Evolutionary conservation across 1,140 invertebrate genomes (phyloP), one percentile per base, ranked within the genome.

Genomic region (Trichonephila inaurata): DNA sequence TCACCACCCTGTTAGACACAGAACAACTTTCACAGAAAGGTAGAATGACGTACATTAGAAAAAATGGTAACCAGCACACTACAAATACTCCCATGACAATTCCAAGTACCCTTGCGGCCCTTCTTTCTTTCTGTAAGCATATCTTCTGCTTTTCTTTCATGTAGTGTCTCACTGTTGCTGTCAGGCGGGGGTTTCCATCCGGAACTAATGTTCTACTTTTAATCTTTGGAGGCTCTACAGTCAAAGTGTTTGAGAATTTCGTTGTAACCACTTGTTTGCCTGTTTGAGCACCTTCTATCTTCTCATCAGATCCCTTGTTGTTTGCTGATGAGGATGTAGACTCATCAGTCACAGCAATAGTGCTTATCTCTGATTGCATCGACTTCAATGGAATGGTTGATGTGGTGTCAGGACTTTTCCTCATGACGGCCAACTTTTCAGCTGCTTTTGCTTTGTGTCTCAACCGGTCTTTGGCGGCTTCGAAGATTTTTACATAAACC

Each of bases 41-140:
- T 89, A 98, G 96, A 90, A 98, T 98, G 64, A 99, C 97, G 96
- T 99, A 99, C 97, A 98, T 98, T 16, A 99, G 97, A 95, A 99
- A 99, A 96, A 99, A 99, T 2, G 99, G 99, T 94, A 99, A 96
- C 98, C 99, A 99, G 95, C 98, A 99, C 1, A 99, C 97, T 62
- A 99, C 98, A 96, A 99, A 98, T 4, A 99, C 98, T 4, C 95
- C 94, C 98, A 98, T 98, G 81, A 99, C 98, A 83, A 99, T 98
- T 24, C 98, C 98, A 2, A 99, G 96, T 3, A 98, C 99, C 66
- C 98, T 96, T 0, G 98, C 98, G 0, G 99, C 99, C 44, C 98
- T 97, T 94, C 98, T 96, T 95, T 99, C 99, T 95, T 98, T 98
- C 0, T 98, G 98, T 94, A 99, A 95, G 0, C 98, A 99, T 94